These are phyloP conservation scores for Sesia bembeciformis DNA, from an alignment of 2,888 invertebrate species.

Conservation along the genomic window DNA sequence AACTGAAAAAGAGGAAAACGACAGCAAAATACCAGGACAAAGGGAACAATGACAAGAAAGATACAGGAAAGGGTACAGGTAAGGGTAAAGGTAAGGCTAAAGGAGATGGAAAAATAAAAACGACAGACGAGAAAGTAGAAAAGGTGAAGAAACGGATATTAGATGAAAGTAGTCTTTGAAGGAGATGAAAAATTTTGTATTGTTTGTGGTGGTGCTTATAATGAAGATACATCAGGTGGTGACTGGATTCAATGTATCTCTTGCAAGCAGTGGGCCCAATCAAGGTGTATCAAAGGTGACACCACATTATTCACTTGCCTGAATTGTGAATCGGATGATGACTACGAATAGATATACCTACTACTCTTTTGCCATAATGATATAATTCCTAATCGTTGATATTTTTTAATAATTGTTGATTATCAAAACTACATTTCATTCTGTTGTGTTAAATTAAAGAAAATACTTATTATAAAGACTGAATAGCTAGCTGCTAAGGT, in stretches of 20 bases:
- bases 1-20: background rate
- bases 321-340: background rate
- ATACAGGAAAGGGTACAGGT: background rate
- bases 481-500: background rate
- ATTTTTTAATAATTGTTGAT: background rate
- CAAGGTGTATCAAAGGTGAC: background rate
- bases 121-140: background rate
- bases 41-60: background rate
- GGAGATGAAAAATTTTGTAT: background rate
- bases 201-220: background rate
- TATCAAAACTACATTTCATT: background rate
- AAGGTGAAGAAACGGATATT: background rate
- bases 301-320: background rate
- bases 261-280: conserved; percentile 1
- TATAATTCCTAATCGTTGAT: background rate
- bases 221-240: background rate
- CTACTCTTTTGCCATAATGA: background rate
- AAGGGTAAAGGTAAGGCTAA: background rate
- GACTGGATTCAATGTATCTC: conserved; percentile 1
- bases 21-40: background rate
- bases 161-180: background rate
- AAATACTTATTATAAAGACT: background rate
- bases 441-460: background rate
- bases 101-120: too few relatives aligned
- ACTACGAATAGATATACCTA: background rate